Evolutionary conservation across 2,888 invertebrate genomes (phyloP), one percentile per base, ranked within the genome.

Genomic region (Luffia ferchaultella): DNA sequence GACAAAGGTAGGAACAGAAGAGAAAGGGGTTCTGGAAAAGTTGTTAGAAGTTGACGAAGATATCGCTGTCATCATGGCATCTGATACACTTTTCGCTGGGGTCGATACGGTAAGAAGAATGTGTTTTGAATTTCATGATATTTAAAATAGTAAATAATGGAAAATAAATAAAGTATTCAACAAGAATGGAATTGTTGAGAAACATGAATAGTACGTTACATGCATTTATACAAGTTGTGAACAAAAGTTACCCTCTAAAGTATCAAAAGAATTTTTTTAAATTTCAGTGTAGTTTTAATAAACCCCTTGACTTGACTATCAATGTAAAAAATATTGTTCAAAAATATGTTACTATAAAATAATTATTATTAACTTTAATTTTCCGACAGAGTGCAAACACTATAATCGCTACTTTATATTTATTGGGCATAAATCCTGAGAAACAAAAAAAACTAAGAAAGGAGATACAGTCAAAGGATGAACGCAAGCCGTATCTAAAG

Each of bases 371-470:
- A 20, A 43, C 19, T 18, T 2, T 18, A 9, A 20, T 17, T 49
- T 47, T 46, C 17, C 63, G 62, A 46, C 60, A 89, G 89, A 85
- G 88, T 0, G 78, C 86, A 1, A 86, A 87, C 45, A 82, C 86
- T 1, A 67, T 87, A 2, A 76, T 85, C 1, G 77, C 80, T 18
- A 71, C 85, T 3, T 67, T 92, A 0, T 89, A 89, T 55, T 82
- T 87, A 42, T 65, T 93, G 18, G 87, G 91, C 0, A 78, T 68
- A 43, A 86, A 92, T 69, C 85, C 74, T 3, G 85, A 86, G 0
- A 87, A 88, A 49, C 93, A 93, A 67, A 70, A 85, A 2, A 85
- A 82, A 58, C 70, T 92, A 2, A 76, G 88, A 16, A 66, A 85
- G 45, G 90, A 92, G 64, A 60, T 89, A 5, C 52, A 70, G 0